These are phyloP conservation scores for Megaptera novaeangliae DNA, from an alignment of 2,113 vertebrate genomes.

Conservation along the genomic window DNA sequence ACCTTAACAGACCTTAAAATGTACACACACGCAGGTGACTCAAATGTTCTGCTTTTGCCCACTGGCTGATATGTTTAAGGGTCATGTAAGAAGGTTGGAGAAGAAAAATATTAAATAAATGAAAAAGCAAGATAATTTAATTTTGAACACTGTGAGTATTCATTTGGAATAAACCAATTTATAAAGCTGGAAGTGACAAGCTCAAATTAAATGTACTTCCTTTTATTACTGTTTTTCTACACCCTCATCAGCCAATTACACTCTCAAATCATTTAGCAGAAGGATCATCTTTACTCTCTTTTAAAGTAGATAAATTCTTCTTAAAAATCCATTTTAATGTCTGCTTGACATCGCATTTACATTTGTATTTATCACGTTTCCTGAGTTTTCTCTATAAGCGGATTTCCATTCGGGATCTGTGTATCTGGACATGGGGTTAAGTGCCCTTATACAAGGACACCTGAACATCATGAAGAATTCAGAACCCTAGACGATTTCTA, in stretches of 20 bases:
- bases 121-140: slow-evolving; percentile 2
- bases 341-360: slow-evolving; percentile 44
- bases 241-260: slow-evolving; percentile 51
- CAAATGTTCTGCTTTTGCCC: not conserved
- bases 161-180: slow-evolving; percentile 57
- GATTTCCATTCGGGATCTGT: not conserved
- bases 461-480: accelerated
- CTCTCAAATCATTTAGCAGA: slow-evolving; percentile 38
- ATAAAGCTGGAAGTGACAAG: slow-evolving; percentile 34
- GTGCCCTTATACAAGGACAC: accelerated
- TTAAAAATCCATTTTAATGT: slow-evolving; percentile 44
- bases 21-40: not conserved
- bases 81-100: not conserved
- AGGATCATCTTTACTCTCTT: slow-evolving; percentile 43
- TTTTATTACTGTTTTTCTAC: slow-evolving; percentile 52
- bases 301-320: slow-evolving; percentile 41
- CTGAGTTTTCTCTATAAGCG: not conserved
- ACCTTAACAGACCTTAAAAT: not conserved
- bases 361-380: not conserved
- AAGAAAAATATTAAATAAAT: slow-evolving; percentile 11
- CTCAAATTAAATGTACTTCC: slow-evolving; percentile 48
- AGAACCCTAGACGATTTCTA: not conserved
- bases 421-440: not conserved
- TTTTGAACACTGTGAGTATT: slow-evolving; percentile 56
- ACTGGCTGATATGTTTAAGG: not conserved